phyloP scores from a whole-genome alignment of 1,140 invertebrate genomes.

The Anagrus nilaparvatae region DNA sequence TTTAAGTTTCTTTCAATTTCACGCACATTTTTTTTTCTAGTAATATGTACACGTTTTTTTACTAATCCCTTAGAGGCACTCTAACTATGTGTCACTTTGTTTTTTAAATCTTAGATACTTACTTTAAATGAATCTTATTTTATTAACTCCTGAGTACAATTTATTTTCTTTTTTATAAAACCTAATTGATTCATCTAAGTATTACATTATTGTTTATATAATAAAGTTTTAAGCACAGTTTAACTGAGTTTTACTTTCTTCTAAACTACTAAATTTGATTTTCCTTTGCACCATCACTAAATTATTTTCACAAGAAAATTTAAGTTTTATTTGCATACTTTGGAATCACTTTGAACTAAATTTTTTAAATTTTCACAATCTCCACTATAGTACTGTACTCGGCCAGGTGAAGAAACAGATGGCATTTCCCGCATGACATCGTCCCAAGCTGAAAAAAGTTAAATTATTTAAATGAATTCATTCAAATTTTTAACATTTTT shows the following conservation, averaged over 20 bases:
- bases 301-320: slow-evolving; percentile 8
- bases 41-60: slow-evolving; percentile 15
- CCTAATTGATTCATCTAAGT: slow-evolving; percentile 2
- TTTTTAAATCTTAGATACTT: no score
- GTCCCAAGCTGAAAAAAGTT: slow-evolving; percentile 30
- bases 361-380: slow-evolving; percentile 31
- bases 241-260: slow-evolving; percentile 14
- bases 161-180: slow-evolving; percentile 6
- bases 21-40: slow-evolving; percentile 8
- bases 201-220: slow-evolving; percentile 8
- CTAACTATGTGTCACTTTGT: slow-evolving; percentile 15
- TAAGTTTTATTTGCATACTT: slow-evolving; percentile 9
- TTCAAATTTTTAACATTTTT: background rate
- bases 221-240: slow-evolving; percentile 15
- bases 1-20: slow-evolving; percentile 10
- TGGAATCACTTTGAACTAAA: slow-evolving; percentile 20
- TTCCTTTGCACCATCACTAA: slow-evolving; percentile 14
- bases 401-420: slow-evolving; percentile 25
- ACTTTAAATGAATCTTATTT: slow-evolving; percentile 12
- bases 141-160: slow-evolving; percentile 12
- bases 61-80: slow-evolving; percentile 18
- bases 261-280: slow-evolving; percentile 7
- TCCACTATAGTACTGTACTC: slow-evolving; percentile 38
- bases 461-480: background rate
- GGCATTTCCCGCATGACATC: slow-evolving; percentile 36